Evolutionary conservation across 2,797 vertebrate species (phyloP).

Genomic region (Lepilemur septentrionalis): DNA sequence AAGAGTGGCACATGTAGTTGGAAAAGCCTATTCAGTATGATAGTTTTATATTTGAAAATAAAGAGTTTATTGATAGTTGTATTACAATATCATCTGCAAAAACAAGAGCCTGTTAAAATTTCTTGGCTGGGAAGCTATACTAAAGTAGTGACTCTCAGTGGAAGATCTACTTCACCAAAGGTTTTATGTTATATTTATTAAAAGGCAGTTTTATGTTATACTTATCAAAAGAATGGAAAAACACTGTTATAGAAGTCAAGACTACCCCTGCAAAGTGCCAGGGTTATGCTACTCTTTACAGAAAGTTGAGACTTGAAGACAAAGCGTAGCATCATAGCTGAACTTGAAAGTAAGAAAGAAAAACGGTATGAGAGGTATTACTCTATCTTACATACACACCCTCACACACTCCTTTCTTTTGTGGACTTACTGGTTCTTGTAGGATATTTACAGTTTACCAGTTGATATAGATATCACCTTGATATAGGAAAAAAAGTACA

Average conservation of each 20-base stretch:
- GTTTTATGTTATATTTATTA: background rate
- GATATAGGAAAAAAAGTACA: background rate
- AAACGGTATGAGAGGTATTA: background rate
- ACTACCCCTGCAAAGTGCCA: background rate
- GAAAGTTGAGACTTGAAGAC: background rate
- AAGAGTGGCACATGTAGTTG: background rate
- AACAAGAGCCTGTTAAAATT: background rate
- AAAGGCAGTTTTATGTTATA: background rate
- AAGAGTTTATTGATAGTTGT: background rate
- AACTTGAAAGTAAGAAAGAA: background rate
- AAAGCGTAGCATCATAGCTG: background rate
- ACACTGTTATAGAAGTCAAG: background rate
- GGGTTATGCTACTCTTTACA: background rate
- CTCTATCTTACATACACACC: background rate
- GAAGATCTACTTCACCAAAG: background rate
- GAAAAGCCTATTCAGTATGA: background rate
- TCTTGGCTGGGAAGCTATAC: background rate
- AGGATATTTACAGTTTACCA: background rate
- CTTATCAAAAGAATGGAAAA: background rate
- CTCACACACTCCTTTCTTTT: background rate
- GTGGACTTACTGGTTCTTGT: background rate
- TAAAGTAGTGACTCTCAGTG: background rate
- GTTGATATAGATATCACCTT: background rate
- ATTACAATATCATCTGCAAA: background rate
- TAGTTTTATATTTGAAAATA: background rate